Percentiles rank a stretch among this genome's conserved stretches.
Evolutionary conservation across 1,140 invertebrate species (phyloP).

Genomic region (Pseudobourletiella spinata): DNA sequence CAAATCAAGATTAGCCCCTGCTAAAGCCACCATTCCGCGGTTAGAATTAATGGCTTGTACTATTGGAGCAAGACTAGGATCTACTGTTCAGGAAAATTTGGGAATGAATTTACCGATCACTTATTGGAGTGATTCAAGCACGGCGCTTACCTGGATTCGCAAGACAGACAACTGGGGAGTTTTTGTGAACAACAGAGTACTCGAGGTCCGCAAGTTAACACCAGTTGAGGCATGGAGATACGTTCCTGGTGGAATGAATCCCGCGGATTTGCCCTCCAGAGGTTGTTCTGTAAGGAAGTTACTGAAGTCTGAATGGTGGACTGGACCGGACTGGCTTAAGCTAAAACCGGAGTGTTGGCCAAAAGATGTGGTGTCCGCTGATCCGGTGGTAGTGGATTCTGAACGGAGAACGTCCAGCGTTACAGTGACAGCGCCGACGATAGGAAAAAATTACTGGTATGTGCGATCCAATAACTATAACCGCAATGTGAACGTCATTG

Average conservation of each 20-base stretch:
- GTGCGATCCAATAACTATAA: not conserved
- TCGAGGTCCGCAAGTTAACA: conserved; percentile 21
- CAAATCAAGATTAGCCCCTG: conserved; percentile 11
- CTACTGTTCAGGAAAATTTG: not conserved
- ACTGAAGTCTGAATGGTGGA: conserved; percentile 19
- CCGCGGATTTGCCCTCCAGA: conserved; percentile 21
- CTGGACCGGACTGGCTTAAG: conserved; percentile 13
- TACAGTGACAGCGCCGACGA: not conserved
- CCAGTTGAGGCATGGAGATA: not conserved
- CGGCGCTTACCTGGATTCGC: conserved; percentile 37
- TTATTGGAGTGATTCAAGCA: conserved; percentile 39
- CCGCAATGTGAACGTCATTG: not conserved
- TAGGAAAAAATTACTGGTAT: not conserved
- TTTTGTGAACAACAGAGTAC: conserved; percentile 30
- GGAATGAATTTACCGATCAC: not conserved
- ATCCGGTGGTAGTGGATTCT: not conserved
- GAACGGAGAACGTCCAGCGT: conserved; percentile 6
- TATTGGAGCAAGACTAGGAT: conserved; percentile 8
- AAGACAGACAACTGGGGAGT: conserved; percentile 21
- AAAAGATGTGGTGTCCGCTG: not conserved
- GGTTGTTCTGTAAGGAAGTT: conserved; percentile 10
- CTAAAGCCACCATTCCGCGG: conserved; percentile 15
- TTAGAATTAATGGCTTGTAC: conserved; percentile 12
- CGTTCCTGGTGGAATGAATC: conserved; percentile 1
- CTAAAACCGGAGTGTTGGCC: conserved; percentile 6